Conservation (phyloP, 2,888 invertebrate species). For the Alloscopus bannaensis region DNA sequence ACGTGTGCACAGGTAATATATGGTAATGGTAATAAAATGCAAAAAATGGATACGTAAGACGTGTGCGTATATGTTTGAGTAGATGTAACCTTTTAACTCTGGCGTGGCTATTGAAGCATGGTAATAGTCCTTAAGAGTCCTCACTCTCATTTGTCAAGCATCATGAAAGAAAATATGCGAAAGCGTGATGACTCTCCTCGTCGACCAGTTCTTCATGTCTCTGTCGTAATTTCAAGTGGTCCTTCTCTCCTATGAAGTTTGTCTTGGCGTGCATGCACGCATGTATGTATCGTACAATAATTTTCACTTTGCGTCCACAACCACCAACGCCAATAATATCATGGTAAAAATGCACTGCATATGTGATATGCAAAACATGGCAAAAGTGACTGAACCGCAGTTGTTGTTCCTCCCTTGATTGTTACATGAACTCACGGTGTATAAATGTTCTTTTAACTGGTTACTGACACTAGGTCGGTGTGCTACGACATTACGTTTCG, state of each 20-base stretch:
- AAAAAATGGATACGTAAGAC: too few species aligned
- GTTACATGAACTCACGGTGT: too few species aligned
- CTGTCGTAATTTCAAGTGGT: constrained; percentile 51
- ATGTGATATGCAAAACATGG: constrained; percentile 2
- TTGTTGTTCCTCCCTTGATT: constrained; percentile 28
- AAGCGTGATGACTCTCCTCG: constrained; percentile 22
- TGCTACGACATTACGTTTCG: too few species aligned
- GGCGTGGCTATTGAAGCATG: constrained; percentile 18
- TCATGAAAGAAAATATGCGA: constrained; percentile 27
- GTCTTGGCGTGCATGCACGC: constrained; percentile 3
- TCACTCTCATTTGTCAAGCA: constrained; percentile 13
- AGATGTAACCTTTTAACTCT: too few species aligned
- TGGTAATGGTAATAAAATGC: too few species aligned
- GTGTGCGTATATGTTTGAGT: too few species aligned
- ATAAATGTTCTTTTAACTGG: too few species aligned
- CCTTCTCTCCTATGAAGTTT: constrained; percentile 40
- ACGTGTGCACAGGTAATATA: too few species aligned
- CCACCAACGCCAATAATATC: too few species aligned
- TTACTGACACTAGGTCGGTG: neutral
- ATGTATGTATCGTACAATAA: constrained; percentile 4
- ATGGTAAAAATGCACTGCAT: too few species aligned
- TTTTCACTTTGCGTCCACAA: constrained; percentile 15
- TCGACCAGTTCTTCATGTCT: constrained; percentile 46
- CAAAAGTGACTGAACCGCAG: constrained; percentile 36
- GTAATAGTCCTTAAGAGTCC: too few species aligned